Conservation (phyloP, 1,140 invertebrate species). For the Dendroctonus ponderosae region DNA sequence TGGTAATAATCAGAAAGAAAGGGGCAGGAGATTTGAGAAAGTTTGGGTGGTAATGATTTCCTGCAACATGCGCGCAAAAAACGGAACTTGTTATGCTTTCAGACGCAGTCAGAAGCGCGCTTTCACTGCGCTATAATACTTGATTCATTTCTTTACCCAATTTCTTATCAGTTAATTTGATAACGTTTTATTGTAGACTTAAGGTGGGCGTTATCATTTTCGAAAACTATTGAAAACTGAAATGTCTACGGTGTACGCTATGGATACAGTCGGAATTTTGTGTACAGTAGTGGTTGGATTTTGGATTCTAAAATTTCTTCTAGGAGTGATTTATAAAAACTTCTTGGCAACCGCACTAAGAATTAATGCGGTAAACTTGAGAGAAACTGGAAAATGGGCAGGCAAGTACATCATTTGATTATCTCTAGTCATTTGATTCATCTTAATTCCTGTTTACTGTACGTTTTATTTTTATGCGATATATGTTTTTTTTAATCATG, state of each 20-base stretch:
- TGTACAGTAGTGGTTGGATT: slow-evolving; percentile 44
- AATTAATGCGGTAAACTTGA: slow-evolving; percentile 50
- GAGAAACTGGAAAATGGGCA: slow-evolving; percentile 54
- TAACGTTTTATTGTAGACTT: background rate
- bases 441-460: too few relatives aligned
- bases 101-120: background rate
- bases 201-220: slow-evolving; percentile 11
- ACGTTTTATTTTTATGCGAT: too few relatives aligned
- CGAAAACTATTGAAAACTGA: background rate
- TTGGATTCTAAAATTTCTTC: slow-evolving; percentile 41
- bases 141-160: slow-evolving; percentile 3
- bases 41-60: slow-evolving; percentile 17
- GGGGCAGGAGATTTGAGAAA: slow-evolving; percentile 21
- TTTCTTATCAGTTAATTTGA: slow-evolving; percentile 8
- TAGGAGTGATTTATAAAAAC: slow-evolving; percentile 48
- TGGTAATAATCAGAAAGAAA: slow-evolving; percentile 7
- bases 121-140: background rate
- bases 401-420: slow-evolving; percentile 45
- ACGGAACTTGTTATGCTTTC: slow-evolving; percentile 25
- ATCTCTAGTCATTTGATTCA: too few relatives aligned
- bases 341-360: slow-evolving; percentile 49
- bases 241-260: background rate
- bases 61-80: slow-evolving; percentile 23
- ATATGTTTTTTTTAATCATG: too few relatives aligned
- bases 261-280: slow-evolving; percentile 39